Percentiles rank a stretch among this genome's conserved stretches.
These are phyloP conservation scores for Glossophaga mutica DNA, from an alignment of 2,797 vertebrate species.

Conservation along the genomic window DNA sequence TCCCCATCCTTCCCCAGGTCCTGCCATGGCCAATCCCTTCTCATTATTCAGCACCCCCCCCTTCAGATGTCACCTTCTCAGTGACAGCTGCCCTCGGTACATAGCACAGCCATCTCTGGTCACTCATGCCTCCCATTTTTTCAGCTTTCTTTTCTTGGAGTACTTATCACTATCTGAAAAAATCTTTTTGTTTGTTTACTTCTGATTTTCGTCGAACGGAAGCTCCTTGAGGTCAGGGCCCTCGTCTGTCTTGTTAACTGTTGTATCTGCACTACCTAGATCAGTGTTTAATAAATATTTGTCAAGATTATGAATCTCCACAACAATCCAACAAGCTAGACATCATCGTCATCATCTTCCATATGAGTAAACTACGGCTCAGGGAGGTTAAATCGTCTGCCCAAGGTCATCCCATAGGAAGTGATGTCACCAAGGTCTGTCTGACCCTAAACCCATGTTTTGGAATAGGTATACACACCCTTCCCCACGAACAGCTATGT, in stretches of 20 bases:
- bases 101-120: neutral
- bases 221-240: neutral
- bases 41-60: neutral
- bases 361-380: neutral
- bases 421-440: neutral
- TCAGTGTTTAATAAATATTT: neutral
- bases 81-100: neutral
- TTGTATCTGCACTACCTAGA: accelerated
- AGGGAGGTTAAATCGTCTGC: neutral
- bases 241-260: neutral
- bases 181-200: neutral
- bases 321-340: neutral
- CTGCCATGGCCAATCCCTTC: neutral
- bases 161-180: neutral
- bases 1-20: neutral
- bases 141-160: neutral
- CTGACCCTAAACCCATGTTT: neutral
- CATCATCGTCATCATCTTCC: neutral
- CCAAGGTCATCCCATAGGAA: neutral
- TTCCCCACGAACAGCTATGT: neutral
- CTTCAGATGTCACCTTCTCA: neutral
- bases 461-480: neutral
- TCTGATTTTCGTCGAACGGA: neutral
- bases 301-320: neutral
- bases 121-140: neutral